Conservation (phyloP, 2,888 invertebrate species). For the Leptogaster cylindrica region DNA sequence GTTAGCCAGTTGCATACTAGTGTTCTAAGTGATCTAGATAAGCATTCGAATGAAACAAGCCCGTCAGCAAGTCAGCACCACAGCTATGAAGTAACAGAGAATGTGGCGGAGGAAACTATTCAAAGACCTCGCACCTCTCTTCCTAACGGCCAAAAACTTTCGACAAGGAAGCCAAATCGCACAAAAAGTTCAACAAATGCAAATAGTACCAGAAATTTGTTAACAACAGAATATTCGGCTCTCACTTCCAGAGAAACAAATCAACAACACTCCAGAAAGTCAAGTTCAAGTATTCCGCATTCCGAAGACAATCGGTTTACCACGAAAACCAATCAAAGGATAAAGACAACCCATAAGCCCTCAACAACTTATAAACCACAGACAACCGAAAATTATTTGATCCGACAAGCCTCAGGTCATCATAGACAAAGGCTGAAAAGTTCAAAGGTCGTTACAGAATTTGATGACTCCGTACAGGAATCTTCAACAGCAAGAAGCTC, state of each 20-base stretch:
- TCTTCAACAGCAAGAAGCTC: background rate
- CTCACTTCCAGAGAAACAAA: background rate
- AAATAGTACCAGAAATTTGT: background rate
- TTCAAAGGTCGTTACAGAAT: background rate
- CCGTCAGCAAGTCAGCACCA: too few relatives aligned
- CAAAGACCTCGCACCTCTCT: conserved; percentile 7
- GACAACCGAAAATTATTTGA: background rate
- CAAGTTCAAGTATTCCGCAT: background rate
- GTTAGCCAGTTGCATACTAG: conserved; percentile 23
- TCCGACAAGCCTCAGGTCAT: background rate
- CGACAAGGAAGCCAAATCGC: background rate
- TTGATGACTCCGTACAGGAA: background rate
- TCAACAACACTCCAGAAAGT: conserved; percentile 1
- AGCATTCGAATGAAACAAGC: background rate
- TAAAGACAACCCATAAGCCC: background rate
- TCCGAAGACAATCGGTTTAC: background rate
- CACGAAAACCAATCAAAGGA: background rate
- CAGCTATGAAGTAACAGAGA: conserved; percentile 36
- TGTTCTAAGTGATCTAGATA: background rate
- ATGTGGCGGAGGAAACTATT: conserved; percentile 35
- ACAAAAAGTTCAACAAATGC: background rate
- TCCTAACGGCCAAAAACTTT: background rate
- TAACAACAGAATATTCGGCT: too few relatives aligned
- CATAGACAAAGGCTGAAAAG: background rate
- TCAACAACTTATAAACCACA: background rate